Evolutionary conservation across 1,140 invertebrate species (phyloP).

Genomic region (Drosophila eugracilis): DNA sequence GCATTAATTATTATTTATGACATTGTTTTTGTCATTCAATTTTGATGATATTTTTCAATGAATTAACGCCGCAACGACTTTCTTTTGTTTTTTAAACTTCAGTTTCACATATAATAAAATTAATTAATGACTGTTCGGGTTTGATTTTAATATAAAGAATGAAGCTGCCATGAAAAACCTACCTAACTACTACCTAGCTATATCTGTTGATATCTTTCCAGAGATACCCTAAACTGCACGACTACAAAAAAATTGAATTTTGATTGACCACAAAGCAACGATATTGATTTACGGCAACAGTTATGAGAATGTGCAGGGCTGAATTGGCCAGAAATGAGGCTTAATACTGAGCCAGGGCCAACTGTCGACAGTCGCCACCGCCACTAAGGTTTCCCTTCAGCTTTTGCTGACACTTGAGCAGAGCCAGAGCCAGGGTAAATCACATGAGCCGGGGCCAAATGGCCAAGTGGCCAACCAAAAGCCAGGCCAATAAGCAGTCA

Average conservation of each 20-base stretch:
- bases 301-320: constrained; percentile 9
- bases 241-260: constrained; percentile 10
- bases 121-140: neutral
- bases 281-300: constrained; percentile 60
- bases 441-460: constrained; percentile 17
- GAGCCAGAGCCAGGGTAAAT: constrained; percentile 31
- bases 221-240: neutral
- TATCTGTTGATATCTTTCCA: neutral
- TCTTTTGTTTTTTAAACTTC: constrained; percentile 58
- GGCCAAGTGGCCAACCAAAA: constrained; percentile 28
- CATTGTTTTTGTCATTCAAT: constrained; percentile 59
- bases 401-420: constrained; percentile 64
- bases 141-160: too few relatives aligned
- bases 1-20: constrained; percentile 80
- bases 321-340: constrained; percentile 29
- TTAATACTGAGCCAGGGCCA: constrained; percentile 33
- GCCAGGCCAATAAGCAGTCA: constrained; percentile 61
- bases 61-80: constrained; percentile 46
- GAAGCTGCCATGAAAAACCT: too few relatives aligned
- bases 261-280: constrained; percentile 48
- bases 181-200: neutral
- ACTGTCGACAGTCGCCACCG: constrained; percentile 49
- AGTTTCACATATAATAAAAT: constrained; percentile 27
- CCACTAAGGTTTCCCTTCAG: constrained; percentile 54
- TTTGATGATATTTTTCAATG: constrained; percentile 61